phyloP scores from a whole-genome alignment of 2,888 invertebrate genomes.

The Drosophila mettleri region DNA sequence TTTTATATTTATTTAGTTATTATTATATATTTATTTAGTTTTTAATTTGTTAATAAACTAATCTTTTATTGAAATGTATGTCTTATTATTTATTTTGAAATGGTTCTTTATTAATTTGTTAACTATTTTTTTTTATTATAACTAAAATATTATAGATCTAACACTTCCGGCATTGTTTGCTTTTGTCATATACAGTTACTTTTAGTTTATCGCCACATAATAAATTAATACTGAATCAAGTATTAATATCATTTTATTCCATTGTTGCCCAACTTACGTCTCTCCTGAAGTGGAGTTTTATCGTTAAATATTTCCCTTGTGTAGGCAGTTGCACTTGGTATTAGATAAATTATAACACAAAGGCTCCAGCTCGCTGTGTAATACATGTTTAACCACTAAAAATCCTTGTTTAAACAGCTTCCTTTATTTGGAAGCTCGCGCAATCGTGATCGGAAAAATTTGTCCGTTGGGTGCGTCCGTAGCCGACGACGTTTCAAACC shows the following conservation, averaged over 20 bases:
- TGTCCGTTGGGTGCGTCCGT: constrained; percentile 58
- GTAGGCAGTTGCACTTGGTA: constrained; percentile 54
- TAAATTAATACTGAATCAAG: neutral
- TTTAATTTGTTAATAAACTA: too few relatives aligned
- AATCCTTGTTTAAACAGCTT: constrained; percentile 37
- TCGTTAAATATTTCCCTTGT: constrained; percentile 83
- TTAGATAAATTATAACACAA: constrained; percentile 34
- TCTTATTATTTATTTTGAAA: too few relatives aligned
- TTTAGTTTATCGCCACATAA: neutral
- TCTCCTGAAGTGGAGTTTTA: constrained; percentile 84
- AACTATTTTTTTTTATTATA: neutral
- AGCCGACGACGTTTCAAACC: constrained; percentile 52
- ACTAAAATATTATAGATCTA: neutral
- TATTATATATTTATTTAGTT: too few relatives aligned
- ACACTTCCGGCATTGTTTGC: neutral
- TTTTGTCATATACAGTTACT: neutral
- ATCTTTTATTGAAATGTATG: too few relatives aligned
- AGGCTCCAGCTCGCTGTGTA: constrained; percentile 51
- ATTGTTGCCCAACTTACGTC: constrained; percentile 84
- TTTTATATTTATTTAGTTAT: too few relatives aligned
- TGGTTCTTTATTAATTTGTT: too few relatives aligned
- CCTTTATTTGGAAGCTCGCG: constrained; percentile 6
- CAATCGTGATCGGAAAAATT: constrained; percentile 7
- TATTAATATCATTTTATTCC: neutral
- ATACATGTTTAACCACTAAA: constrained; percentile 47